phyloP scores from a whole-genome alignment of 2,797 vertebrate species.

The Momotus momota region DNA sequence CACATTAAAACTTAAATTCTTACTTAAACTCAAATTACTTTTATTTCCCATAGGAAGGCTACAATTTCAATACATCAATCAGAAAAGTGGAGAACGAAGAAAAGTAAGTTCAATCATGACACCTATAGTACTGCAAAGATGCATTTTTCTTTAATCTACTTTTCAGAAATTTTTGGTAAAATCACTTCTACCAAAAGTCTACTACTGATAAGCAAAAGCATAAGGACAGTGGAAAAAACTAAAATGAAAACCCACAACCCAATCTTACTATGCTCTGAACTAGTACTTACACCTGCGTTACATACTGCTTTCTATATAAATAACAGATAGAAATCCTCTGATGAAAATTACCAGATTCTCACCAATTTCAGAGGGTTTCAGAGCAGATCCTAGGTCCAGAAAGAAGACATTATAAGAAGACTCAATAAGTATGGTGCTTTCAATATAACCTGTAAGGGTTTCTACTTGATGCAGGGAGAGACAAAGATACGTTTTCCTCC shows the following conservation, averaged over 20 bases:
- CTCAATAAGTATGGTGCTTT: neutral
- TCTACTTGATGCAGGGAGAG: neutral
- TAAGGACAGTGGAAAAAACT: neutral
- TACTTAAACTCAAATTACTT: neutral
- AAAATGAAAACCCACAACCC: neutral
- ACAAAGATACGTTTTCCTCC: fast-evolving
- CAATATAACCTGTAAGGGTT: neutral
- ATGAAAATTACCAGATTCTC: neutral
- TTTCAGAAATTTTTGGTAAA: neutral
- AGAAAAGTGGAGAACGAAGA: neutral
- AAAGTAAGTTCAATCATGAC: neutral
- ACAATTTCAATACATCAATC: neutral
- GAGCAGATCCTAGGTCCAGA: neutral
- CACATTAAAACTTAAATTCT: neutral
- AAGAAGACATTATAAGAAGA: fast-evolving
- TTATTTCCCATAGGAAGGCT: neutral
- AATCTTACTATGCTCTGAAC: neutral
- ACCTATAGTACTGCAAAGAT: neutral
- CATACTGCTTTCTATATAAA: neutral
- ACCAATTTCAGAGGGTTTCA: neutral
- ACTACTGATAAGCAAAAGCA: neutral
- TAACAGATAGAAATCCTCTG: neutral
- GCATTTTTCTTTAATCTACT: neutral
- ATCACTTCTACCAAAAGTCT: neutral
- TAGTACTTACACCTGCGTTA: neutral